Percentiles rank a stretch among this genome's conserved stretches.
Conservation (phyloP, 2,113 vertebrate genomes). For the Nothoprocta pentlandii region DNA sequence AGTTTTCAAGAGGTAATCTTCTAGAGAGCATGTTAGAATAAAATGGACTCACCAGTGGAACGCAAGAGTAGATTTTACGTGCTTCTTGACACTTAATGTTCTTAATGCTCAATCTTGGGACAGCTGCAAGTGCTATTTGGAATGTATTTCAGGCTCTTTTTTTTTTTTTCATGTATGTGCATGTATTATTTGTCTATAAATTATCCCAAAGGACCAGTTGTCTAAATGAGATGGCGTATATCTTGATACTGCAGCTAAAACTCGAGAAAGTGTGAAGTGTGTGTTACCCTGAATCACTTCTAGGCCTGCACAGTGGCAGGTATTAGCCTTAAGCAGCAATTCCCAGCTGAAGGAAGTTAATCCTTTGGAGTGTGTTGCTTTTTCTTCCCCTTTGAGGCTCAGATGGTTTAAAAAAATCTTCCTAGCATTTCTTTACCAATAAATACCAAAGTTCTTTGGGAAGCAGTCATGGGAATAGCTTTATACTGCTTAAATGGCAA, state of each 20-base stretch:
- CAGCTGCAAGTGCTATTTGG: background rate
- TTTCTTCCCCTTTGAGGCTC: background rate
- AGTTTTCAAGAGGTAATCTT: background rate
- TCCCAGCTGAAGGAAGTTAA: background rate
- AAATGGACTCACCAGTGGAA: background rate
- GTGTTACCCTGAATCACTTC: background rate
- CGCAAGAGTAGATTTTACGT: background rate
- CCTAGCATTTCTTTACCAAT: background rate
- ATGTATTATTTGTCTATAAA: background rate
- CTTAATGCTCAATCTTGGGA: background rate
- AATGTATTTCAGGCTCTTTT: background rate
- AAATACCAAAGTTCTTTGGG: background rate
- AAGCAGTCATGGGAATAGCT: accelerated
- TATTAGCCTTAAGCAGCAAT: background rate
- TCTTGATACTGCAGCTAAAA: background rate
- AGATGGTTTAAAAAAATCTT: background rate
- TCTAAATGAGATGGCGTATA: accelerated
- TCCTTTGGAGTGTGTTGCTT: background rate
- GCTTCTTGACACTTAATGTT: background rate
- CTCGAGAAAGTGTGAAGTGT: background rate
- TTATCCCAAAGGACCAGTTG: background rate
- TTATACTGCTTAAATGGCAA: background rate
- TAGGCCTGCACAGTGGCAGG: background rate
- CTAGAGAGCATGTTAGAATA: background rate
- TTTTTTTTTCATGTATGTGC: background rate